Evolutionary conservation across 2,888 invertebrate genomes (phyloP).

Genomic region (Physocephala rufipes): DNA sequence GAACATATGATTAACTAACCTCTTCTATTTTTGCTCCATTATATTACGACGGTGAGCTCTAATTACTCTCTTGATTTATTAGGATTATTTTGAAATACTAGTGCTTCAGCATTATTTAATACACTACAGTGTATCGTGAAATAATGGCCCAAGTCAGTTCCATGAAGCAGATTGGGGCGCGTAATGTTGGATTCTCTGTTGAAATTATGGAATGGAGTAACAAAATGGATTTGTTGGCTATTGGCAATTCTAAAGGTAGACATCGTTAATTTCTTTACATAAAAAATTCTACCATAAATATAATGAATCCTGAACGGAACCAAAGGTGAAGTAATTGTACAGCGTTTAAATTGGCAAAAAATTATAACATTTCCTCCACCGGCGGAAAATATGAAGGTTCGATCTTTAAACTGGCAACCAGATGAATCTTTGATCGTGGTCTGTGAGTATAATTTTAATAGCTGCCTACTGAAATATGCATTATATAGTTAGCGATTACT

Average conservation of each 20-base stretch:
- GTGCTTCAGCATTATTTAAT: neutral
- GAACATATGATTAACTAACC: too few species aligned
- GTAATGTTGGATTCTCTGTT: constrained; percentile 68
- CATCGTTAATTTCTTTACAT: constrained; percentile 10
- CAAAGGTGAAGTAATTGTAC: constrained; percentile 85
- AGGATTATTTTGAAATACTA: too few species aligned
- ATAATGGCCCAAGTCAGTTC: constrained; percentile 61
- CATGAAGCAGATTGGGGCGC: constrained; percentile 63
- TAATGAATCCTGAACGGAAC: neutral
- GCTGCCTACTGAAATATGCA: neutral
- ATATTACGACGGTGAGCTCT: too few species aligned
- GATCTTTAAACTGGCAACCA: constrained; percentile 89
- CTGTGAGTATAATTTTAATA: constrained; percentile 48
- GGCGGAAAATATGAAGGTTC: constrained; percentile 78
- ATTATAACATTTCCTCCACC: constrained; percentile 86
- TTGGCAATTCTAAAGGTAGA: constrained; percentile 84
- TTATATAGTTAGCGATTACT: neutral
- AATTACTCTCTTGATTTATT: too few species aligned
- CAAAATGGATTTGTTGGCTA: constrained; percentile 90
- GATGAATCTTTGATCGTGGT: constrained; percentile 86
- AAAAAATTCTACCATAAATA: neutral
- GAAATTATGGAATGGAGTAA: constrained; percentile 92
- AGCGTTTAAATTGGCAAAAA: constrained; percentile 92
- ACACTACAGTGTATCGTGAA: neutral
- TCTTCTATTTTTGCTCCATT: too few species aligned